Base-by-base conservation (phyloP, 2,113 vertebrate genomes). In the Coregonus clupeaformis region DNA sequence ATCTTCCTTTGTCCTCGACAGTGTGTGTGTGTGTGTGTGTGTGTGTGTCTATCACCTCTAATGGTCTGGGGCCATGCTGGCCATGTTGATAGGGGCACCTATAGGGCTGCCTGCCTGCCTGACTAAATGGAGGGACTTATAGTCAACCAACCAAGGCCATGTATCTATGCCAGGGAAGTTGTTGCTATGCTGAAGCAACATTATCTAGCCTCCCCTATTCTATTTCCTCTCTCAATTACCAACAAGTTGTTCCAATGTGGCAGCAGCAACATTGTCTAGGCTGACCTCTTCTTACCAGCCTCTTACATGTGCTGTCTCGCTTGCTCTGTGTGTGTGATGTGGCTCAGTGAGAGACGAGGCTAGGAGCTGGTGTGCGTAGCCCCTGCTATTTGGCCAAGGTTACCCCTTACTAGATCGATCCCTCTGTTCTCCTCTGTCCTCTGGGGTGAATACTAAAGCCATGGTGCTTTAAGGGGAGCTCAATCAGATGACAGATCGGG, bases 401-500 rank as follows among this genome's bases (percentile, higher is more conserved):
- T 32, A 62, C 25, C 70, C 70, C 70, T 22, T 20, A 18, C 59
- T 32, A 63, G 32, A 73, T 25, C 42, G 7, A 59, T 59, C 52
- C 49, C 12, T 18, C 47, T 49, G 47, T 49, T 16, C 69, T 49
- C 42, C 27, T 52, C 0, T 11, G 49, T 18, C 16, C 49, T 14
- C 49, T 52, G 16, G 16, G 12, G 49, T 14, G 49, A 52, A 52
- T 4, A 52, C 16, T 18, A 52, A 52, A 52, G 49, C 24, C 22
- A 13, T 71, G 13, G 25, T 27, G 32, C 45, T n/a, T 72, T 24
- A 5, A 24, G 29, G 45, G 13, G 45, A n/a, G 20, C 9, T 27
- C 67, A 76, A 27, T 42, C 6, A 69, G 24, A 30, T 72, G 62
- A 67, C 27, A 47, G 62, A 52, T 77, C 68, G 14, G 18, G 47